Base-by-base conservation (phyloP, 2,113 vertebrate genomes). In the Oreochromis tanganicae region DNA sequence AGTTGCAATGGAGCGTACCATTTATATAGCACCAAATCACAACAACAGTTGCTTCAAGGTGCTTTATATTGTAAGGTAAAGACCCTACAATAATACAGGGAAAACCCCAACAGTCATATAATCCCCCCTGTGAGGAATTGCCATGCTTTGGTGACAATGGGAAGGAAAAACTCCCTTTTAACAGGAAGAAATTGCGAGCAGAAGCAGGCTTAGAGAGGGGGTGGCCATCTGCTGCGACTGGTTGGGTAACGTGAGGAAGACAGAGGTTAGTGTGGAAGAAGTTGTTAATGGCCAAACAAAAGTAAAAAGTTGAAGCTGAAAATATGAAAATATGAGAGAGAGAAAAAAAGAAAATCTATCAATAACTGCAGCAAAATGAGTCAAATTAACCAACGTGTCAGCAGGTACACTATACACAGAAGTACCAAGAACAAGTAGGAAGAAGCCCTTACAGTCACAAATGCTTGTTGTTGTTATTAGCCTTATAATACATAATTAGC, bases 1-100 rank as follows among this genome's bases (percentile, higher is more conserved):
- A 11, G 7, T 54, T 80, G 88, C 91, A 92, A 66, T 93, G 89
- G 79, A 89, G 91, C 91, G 78, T 91, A 34, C 82, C 48, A 75
- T 63, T 63, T 63, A 34, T 63, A 34, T 34, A 63, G 3, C 29
- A 63, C 59, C 59, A 34, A 63, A 61, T 19, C 59, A 63, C 29
- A 63, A 38, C 17, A 36, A 66, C 61, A 38, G 10, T 66, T n/a
- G 32, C 61, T 10, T 66, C 32, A 66, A 66, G 17, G 61, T n/a
- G 17, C 32, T n/a, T 66, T n/a, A 36, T 12, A 66, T 36, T 66
- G 32, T n/a, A 66, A n/a, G 59, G 17, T 7, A 19, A n/a, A 66
- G 61, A 66, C 32, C 10, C 61, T 36, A 19, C 32, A 66, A 66
- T 38, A 38, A 38, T 9, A 38, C 8, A 38, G 36, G 3, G 36